A percentile compares a stretch with the other conserved stretches of the same genome.
phyloP scores from a whole-genome alignment of 1,140 invertebrate species.

The Brachionus paranguensis region DNA sequence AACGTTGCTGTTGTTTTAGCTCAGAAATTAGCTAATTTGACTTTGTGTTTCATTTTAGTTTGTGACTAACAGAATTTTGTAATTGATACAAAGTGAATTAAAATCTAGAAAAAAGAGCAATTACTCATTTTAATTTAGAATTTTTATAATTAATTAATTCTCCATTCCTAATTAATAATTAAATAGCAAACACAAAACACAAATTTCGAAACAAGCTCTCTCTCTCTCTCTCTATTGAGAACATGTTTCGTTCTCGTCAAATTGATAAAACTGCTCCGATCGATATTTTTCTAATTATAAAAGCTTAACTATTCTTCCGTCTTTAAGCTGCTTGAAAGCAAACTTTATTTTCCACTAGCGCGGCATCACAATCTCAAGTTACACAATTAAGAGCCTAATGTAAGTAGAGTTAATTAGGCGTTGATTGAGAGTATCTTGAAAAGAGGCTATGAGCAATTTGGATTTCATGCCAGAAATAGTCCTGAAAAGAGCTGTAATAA shows the following conservation, averaged over 20 bases:
- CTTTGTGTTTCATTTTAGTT: neutral
- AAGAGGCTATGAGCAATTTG: neutral
- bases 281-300: neutral
- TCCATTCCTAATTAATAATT: neutral
- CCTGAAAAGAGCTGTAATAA: neutral
- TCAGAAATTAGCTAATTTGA: neutral
- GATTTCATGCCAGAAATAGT: neutral
- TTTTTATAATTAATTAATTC: neutral
- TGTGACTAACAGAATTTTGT: neutral
- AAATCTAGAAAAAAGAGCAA: neutral
- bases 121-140: neutral
- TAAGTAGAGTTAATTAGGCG: neutral
- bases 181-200: neutral
- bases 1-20: neutral
- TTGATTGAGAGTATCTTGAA: neutral
- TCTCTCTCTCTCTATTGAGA: neutral
- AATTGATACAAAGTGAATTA: neutral
- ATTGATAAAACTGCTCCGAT: neutral
- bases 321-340: neutral
- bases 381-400: neutral
- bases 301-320: neutral
- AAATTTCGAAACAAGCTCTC: no score
- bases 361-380: neutral
- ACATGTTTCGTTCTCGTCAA: neutral
- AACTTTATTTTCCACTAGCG: neutral